Conservation (phyloP, 2,888 invertebrate species). For the Bruchidius siliquastri region DNA sequence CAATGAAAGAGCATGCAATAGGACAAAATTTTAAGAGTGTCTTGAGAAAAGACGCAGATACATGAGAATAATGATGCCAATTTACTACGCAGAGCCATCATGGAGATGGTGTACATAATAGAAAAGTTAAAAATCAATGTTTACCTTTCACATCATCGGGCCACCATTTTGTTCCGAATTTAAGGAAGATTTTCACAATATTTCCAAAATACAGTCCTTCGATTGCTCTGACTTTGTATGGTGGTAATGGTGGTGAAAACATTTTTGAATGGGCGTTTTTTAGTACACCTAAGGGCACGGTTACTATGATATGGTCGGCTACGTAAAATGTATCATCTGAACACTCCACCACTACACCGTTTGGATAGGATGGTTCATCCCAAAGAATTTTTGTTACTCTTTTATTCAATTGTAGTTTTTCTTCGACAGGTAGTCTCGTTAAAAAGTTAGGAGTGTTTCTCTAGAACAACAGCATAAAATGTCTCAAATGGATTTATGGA, state of each 20-base stretch:
- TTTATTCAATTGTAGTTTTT: constrained; percentile 40
- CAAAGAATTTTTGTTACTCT: constrained; percentile 38
- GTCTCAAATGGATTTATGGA: too few species aligned
- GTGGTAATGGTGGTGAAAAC: constrained; percentile 56
- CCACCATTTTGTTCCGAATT: constrained; percentile 65
- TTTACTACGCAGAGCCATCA: too few species aligned
- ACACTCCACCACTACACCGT: constrained; percentile 43
- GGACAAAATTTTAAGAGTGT: too few species aligned
- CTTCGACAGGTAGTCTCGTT: constrained; percentile 33
- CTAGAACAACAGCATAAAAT: constrained; percentile 26
- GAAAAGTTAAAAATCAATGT: too few species aligned
- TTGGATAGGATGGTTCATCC: constrained; percentile 21
- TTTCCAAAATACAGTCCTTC: constrained; percentile 59
- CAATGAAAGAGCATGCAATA: too few species aligned
- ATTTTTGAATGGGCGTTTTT: constrained; percentile 53
- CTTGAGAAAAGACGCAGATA: too few species aligned
- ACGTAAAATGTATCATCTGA: constrained; percentile 51
- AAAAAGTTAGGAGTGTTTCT: constrained; percentile 36
- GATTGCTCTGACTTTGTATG: constrained; percentile 54
- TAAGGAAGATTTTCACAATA: constrained; percentile 63
- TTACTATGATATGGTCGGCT: constrained; percentile 63
- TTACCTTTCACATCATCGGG: constrained; percentile 48
- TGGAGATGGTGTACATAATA: too few species aligned
- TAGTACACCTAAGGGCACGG: constrained; percentile 65
- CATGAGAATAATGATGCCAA: too few species aligned